Conservation (phyloP, 2,797 vertebrate species). For the Leptoclinus maculatus region DNA sequence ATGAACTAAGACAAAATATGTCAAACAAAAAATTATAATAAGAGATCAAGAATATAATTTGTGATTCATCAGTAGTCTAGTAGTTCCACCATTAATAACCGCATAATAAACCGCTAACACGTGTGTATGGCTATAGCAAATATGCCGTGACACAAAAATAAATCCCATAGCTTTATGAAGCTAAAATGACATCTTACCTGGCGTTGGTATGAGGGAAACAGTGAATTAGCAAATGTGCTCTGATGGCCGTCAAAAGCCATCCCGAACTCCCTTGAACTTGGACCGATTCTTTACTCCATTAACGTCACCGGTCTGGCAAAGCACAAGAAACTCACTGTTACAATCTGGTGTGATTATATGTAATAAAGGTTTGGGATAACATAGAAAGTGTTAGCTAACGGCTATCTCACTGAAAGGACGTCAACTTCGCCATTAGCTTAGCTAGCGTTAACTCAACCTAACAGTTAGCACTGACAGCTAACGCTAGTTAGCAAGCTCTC, state of each 20-base stretch:
- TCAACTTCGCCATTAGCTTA: constrained; percentile 7
- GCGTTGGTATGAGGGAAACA: constrained; percentile 56
- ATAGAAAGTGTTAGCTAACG: not conserved
- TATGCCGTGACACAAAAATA: not conserved
- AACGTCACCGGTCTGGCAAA: constrained; percentile 44
- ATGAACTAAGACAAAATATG: not conserved
- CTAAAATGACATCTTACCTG: constrained; percentile 51
- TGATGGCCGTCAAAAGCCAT: constrained; percentile 73
- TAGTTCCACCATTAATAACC: not conserved
- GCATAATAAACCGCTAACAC: not conserved
- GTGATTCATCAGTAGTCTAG: not conserved
- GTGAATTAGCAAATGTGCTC: constrained; percentile 53
- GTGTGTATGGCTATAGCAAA: not conserved
- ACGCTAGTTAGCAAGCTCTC: constrained; percentile 28
- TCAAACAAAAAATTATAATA: not conserved
- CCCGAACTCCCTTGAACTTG: constrained; percentile 54
- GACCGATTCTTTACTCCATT: constrained; percentile 61
- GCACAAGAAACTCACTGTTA: not conserved
- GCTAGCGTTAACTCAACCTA: too few relatives aligned
- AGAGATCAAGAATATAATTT: not conserved
- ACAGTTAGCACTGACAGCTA: constrained; percentile 7
- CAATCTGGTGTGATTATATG: not conserved
- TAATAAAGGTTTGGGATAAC: accelerated
- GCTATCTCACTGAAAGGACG: not conserved
- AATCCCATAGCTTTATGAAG: not conserved